Evolutionary conservation across 2,113 vertebrate genomes (phyloP), one percentile per base, ranked within the genome.

Genomic region (Chiloscyllium plagiosum): DNA sequence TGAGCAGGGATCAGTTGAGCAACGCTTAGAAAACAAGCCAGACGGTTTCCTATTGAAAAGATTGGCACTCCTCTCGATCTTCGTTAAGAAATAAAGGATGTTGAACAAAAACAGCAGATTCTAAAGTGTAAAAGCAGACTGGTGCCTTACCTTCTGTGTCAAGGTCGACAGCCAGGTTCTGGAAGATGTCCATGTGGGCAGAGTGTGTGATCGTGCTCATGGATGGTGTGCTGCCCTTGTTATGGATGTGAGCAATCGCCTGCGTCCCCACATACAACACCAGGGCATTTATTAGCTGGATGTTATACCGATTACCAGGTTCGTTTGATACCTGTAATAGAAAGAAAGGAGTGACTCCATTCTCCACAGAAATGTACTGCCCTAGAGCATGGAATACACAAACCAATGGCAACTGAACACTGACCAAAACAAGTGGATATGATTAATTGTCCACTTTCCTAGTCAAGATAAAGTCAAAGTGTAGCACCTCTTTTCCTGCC

Each of bases 191-290:
- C 99, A 99, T 99, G 97, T 99, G 99, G 96, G 99, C 99, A 0
- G 99, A 99, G 97, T 99, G 99, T 26, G 99, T 99, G 96, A 99
- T 99, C 96, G 99, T 99, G 98, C 99, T 99, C 99, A 99, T 99
- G 26, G 99, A 99, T 56, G 99, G 99, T 0, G 99, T 99, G 97
- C 99, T 99, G 96, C 99, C 99, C 97, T 99, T 99, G 98, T 99
- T 99, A 97, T 99, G 99, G 94, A 99, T 99, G 97, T 99, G 99
- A 10, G 99, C 99, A 52, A 99, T 99, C 15, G 99, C 99, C 97
- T 99, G 99, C 94, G 99, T 99, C 92, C 99, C 99, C 2, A 99
- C 99, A 0, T 99, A 99, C 97, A 99, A 97, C 98, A 99, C 99
- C 96, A 99, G 97, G 37, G 99, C 99, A 13, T 99, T 99, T 96